These are phyloP conservation scores for Odontomachus brunneus DNA, from an alignment of 1,140 invertebrate species.

Conservation along the genomic window DNA sequence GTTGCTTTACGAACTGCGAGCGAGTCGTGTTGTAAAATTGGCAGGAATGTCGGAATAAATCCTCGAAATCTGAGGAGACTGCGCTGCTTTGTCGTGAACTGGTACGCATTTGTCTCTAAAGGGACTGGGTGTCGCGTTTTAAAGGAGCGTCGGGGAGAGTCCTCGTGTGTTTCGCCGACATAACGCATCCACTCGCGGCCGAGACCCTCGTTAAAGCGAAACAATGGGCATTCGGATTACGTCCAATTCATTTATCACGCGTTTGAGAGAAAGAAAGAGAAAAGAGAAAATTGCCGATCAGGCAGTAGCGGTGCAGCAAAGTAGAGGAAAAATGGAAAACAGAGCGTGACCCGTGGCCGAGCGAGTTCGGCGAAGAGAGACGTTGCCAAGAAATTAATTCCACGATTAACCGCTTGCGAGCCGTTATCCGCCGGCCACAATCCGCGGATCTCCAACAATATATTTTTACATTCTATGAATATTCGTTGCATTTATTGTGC, in stretches of 20 bases:
- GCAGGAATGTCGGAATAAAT: slow-evolving; percentile 12
- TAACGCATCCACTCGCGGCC: slow-evolving; percentile 62
- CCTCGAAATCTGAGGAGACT: slow-evolving; percentile 15
- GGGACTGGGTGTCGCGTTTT: slow-evolving; percentile 61
- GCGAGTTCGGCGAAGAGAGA: slow-evolving; percentile 32
- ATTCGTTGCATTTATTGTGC: too few relatives aligned
- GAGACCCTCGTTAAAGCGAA: slow-evolving; percentile 73
- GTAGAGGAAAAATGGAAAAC: slow-evolving; percentile 67
- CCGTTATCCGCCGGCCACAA: slow-evolving; percentile 1
- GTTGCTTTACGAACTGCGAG: neutral
- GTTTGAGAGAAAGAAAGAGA: slow-evolving; percentile 54
- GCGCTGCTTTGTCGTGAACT: slow-evolving; percentile 58
- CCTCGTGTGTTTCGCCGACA: slow-evolving; percentile 56
- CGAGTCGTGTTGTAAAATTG: slow-evolving; percentile 25
- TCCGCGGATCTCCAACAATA: slow-evolving; percentile 18
- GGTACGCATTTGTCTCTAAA: slow-evolving; percentile 16
- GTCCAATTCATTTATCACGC: slow-evolving; percentile 77
- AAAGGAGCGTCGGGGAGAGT: slow-evolving; percentile 62
- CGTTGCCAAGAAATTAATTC: slow-evolving; percentile 67
- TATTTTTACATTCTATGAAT: too few relatives aligned
- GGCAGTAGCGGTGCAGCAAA: neutral
- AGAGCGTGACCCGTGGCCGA: slow-evolving; percentile 31
- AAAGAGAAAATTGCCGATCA: neutral
- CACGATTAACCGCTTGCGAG: slow-evolving; percentile 55
- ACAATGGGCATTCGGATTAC: slow-evolving; percentile 77